Evolutionary conservation across 2,113 vertebrate species (phyloP).

Genomic region (Prionailurus bengalensis): DNA sequence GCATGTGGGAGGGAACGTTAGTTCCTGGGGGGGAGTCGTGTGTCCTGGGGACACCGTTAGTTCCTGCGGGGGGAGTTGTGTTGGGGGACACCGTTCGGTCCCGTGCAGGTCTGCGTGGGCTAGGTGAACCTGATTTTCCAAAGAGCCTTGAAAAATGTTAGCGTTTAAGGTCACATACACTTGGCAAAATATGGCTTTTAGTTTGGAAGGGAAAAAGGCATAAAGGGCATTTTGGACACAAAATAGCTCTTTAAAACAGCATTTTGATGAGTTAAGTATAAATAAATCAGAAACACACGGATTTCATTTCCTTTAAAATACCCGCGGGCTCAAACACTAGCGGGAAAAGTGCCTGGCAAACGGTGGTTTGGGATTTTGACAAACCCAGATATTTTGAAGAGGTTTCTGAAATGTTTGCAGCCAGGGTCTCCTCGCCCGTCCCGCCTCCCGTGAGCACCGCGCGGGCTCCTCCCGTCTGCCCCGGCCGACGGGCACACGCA

Average conservation of each 20-base stretch:
- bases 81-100: not conserved
- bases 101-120: constrained; percentile 19
- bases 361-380: constrained; percentile 80
- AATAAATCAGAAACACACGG: constrained; percentile 87
- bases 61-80: no score
- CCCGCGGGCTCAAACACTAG: constrained; percentile 81
- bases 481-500: not conserved
- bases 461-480: not conserved
- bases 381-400: constrained; percentile 84
- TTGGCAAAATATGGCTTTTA: constrained; percentile 71
- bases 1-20: no score
- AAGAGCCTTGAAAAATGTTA: constrained; percentile 51
- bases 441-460: not conserved
- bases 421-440: constrained; percentile 65
- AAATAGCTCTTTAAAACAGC: constrained; percentile 83
- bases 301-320: constrained; percentile 85
- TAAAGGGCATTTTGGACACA: constrained; percentile 81
- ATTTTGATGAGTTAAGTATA: constrained; percentile 86
- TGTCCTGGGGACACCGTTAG: not conserved
- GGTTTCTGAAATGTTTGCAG: constrained; percentile 78
- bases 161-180: constrained; percentile 67
- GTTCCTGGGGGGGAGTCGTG: no score
- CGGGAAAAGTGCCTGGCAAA: constrained; percentile 79
- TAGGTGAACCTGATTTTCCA: constrained; percentile 24
- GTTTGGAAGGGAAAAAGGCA: constrained; percentile 72